Evolutionary conservation across 2,888 invertebrate species (phyloP), one percentile per base, ranked within the genome.

Genomic region (Antheraea yamamai): DNA sequence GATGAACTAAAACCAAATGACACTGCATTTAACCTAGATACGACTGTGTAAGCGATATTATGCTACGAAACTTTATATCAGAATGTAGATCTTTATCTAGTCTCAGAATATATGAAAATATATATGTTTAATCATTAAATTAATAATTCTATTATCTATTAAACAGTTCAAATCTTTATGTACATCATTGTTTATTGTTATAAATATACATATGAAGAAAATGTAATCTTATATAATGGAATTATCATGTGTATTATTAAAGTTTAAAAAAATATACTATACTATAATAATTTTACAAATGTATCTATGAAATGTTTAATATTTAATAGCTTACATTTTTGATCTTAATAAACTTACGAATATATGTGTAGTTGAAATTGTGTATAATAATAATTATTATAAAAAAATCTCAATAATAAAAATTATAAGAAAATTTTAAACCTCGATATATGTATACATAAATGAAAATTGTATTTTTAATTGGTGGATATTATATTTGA

Each of bases 1-100:
- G 10, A 14, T n/a, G 39, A 39, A 39, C 39, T 39, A 70, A 75
- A 61, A 72, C 72, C 58, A 47, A 26, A 71, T 71, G 61, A 26
- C 47, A 52, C 71, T 47, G 4, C 55, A 20, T 47, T 72, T 39
- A 72, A 75, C 26, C 58, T 30, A 30, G 39, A 72, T 30, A 26
- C 8, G 26, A 26, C 39, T 47, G 70, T 61, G 51, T 75, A 75
- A 75, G 7, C 30, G 23, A 61, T 8, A 12, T 23, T 12, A 61
- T 61, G n/a, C 61, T 23, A 8, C 10, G 23, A 12, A 61, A 61
- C n/a, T 23, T 4, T 23, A 7, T 61, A 61, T 61, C 1, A 20
- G 18, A 55, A 55, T 55, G n/a, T 20, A 55, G 55, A 20, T 55
- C 4, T 1, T 55, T 55, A 55, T 6, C 20, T 55, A 55, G 20